A percentile compares a stretch with the other conserved stretches of the same genome.
Conservation (phyloP, 1,140 invertebrate genomes). For the Ectropis grisescens region DNA sequence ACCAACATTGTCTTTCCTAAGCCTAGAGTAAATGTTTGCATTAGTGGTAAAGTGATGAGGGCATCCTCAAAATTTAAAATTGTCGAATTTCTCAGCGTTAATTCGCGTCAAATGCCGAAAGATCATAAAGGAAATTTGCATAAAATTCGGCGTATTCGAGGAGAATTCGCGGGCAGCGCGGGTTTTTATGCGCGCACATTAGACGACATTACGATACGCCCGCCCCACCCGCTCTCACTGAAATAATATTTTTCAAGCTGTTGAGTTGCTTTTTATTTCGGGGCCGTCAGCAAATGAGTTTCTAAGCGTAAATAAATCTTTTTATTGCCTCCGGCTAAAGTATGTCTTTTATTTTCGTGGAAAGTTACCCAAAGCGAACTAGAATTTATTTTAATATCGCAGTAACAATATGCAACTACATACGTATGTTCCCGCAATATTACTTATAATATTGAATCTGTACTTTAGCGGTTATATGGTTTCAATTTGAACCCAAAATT, state of each 20-base stretch:
- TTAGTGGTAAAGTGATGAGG: background rate
- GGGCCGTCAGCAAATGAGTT: constrained; percentile 36
- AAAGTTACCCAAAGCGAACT: too few relatives aligned
- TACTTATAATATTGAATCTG: too few relatives aligned
- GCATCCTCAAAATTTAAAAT: constrained; percentile 11
- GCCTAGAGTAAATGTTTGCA: background rate
- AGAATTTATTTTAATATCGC: too few relatives aligned
- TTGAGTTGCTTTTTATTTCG: constrained; percentile 43
- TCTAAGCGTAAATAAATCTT: constrained; percentile 49
- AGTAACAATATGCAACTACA: too few relatives aligned
- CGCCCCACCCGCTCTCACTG: constrained; percentile 19
- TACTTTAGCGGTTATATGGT: too few relatives aligned
- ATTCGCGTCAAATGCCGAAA: constrained; percentile 28
- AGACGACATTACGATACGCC: constrained; percentile 29
- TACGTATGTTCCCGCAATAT: too few relatives aligned
- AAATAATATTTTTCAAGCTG: constrained; percentile 48
- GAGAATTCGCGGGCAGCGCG: constrained; percentile 23
- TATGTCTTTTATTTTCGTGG: too few relatives aligned
- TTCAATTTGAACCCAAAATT: too few relatives aligned
- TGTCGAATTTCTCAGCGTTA: constrained; percentile 21
- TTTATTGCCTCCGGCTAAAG: too few relatives aligned
- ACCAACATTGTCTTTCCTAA: background rate
- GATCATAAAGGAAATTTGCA: constrained; percentile 35
- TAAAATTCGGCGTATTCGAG: constrained; percentile 33
- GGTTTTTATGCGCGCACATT: constrained; percentile 37